phyloP scores from a whole-genome alignment of 2,113 vertebrate species.

The Passer montanus region DNA sequence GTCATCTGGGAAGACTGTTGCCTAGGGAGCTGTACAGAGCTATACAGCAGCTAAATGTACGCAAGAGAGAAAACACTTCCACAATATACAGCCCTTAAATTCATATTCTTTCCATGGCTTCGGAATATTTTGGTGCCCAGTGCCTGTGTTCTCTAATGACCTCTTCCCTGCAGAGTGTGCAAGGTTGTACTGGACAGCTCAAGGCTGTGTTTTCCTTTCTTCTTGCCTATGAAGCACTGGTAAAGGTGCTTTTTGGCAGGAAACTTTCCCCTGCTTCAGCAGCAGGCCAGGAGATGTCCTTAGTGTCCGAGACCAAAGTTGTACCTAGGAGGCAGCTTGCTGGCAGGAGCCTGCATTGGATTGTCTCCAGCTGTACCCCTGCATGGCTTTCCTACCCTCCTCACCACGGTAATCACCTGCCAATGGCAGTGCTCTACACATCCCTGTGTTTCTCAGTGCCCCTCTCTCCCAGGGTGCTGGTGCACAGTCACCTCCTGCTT shows the following conservation, averaged over 20 bases:
- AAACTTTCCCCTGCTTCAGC: background rate
- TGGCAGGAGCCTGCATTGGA: background rate
- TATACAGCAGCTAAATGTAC: background rate
- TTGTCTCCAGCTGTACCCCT: background rate
- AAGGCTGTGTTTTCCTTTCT: background rate
- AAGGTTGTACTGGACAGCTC: background rate
- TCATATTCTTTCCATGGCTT: background rate
- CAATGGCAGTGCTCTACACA: background rate
- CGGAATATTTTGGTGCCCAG: background rate
- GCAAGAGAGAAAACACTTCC: background rate
- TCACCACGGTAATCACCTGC: background rate
- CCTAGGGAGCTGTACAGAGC: conserved; percentile 47
- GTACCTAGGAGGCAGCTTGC: background rate
- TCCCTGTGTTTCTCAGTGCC: background rate
- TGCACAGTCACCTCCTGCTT: background rate
- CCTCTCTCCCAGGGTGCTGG: background rate
- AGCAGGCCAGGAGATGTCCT: background rate
- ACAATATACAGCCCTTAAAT: background rate
- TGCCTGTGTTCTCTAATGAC: background rate
- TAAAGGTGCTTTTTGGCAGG: background rate
- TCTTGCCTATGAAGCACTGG: background rate
- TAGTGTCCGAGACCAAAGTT: background rate
- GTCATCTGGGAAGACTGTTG: conserved; percentile 52
- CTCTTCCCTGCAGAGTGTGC: background rate
- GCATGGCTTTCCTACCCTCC: background rate